Evolutionary conservation across 2,888 invertebrate genomes (phyloP), one percentile per base, ranked within the genome.

Genomic region (Baccha elongata): DNA sequence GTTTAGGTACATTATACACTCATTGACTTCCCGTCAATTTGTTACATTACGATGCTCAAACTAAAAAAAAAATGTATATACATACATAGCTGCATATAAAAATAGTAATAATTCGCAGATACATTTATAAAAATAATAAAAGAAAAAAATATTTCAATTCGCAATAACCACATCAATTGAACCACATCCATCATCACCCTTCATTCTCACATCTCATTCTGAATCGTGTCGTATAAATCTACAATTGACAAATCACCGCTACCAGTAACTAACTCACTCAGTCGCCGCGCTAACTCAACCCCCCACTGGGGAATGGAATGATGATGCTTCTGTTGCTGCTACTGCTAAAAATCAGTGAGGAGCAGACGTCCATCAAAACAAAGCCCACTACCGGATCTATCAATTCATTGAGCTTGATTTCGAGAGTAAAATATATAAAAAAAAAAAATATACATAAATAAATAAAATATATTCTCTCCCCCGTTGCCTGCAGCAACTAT

Each of bases 201-300:
- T 83, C 83, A 72, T 72, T 83, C 83, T 72, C 83, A 68, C 83
- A 78, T 72, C 78, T 62, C 78, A 35, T 73, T 68, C 68, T 40
- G 78, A 78, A 83, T 78, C 83, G 78, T 83, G 83, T 78, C 78
- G 83, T 72, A 83, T 83, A 83, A 83, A 83, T 83, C 78, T 76
- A 78, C 83, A 83, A 83, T 83, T 83, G 83, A 83, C 83, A 83
- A 83, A 83, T 83, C 83, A 83, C 83, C 83, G 72, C 72, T 64
- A 83, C 72, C 67, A 78, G 72, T 73, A 83, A 83, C 83, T 83
- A 83, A 78, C 81, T 75, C 68, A 62, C 53, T 75, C 68, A 55
- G 42, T 71, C 50, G 44, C 65, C 55, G 46, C 42, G 44, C 78
- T 73, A 78, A 52, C 72, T 78, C 83, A 83, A 72, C 78, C 78